Percentiles rank a stretch among this genome's conserved stretches.
phyloP scores from a whole-genome alignment of 2,888 invertebrate genomes.

The Alentia gelatinosa region DNA sequence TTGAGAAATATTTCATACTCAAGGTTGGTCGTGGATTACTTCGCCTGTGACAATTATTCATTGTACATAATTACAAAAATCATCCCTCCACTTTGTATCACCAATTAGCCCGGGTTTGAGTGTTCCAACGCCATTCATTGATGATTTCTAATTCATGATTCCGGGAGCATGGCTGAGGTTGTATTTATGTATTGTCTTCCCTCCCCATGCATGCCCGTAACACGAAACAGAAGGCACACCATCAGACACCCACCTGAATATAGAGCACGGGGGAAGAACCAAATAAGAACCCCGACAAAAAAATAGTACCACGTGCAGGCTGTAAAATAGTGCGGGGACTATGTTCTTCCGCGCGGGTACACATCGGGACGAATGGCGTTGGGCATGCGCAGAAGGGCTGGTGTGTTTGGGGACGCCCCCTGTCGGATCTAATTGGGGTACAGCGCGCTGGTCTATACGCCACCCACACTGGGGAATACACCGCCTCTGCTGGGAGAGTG shows the following conservation, averaged over 20 bases:
- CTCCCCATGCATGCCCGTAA: no score
- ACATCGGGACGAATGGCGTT: not conserved
- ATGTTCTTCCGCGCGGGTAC: not conserved
- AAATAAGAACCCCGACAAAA: not conserved
- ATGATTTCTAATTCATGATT: no score
- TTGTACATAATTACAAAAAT: no score
- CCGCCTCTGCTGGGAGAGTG: not conserved
- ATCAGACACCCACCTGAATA: not conserved
- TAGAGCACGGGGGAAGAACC: not conserved
- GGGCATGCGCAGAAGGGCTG: not conserved
- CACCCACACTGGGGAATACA: not conserved
- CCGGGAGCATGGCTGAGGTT: no score
- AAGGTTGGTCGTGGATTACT: no score
- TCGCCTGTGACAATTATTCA: no score
- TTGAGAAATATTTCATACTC: no score
- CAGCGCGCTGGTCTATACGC: not conserved
- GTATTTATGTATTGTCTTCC: no score
- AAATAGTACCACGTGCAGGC: not conserved
- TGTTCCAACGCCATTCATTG: no score
- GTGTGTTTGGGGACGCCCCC: not conserved
- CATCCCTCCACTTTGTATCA: no score
- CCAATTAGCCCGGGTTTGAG: no score
- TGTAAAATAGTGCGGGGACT: not conserved
- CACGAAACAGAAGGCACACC: not conserved
- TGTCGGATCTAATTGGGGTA: not conserved